Base-by-base conservation (phyloP, 2,797 vertebrate genomes). In the Phoebastria nigripes region DNA sequence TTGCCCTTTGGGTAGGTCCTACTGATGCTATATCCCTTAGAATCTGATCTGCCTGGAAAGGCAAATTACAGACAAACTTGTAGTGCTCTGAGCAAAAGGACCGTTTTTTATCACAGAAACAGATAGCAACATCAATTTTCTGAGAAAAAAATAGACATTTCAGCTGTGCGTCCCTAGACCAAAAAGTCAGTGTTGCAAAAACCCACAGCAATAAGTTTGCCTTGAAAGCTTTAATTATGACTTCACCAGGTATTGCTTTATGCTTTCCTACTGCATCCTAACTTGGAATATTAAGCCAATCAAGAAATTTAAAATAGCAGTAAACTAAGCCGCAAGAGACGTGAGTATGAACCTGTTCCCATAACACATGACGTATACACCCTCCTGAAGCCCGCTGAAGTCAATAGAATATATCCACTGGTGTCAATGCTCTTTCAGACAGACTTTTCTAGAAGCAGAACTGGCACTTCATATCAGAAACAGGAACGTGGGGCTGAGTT, bases 21-120 rank as follows among this genome's bases (percentile, higher is more conserved):
- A 96, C 33, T 80, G 91, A 59, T 86, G 88, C 77, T 92, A 96
- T 93, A 94, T 73, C 62, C 89, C 51, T 95, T 89, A 96, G 58
- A 95, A 97, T 90, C 55, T 90, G 63, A 72, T 96, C 96, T 97
- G 89, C 90, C 78, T 85, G 84, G 93, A 91, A 94, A 95, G 93
- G 96, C 87, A 96, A 97, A 97, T 92, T 93, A 94, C 95, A 95
- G 91, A 90, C 92, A 96, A 97, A 97, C 95, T 94, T 96, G 41
- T 83, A 95, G 77, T 90, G 72, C 66, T 96, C 77, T 92, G 95
- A 97, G 54, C 82, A 95, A 95, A 97, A 96, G 87, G 96, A 96
- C 91, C 83, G 86, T 0, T 95, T 96, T 95, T 96, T 92, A 92
- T 97, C 95, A 96, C 91, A 94, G 94, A 97, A 97, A 98, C 89